phyloP scores from a whole-genome alignment of 2,113 vertebrate genomes.

The Ageneiosus marmoratus region DNA sequence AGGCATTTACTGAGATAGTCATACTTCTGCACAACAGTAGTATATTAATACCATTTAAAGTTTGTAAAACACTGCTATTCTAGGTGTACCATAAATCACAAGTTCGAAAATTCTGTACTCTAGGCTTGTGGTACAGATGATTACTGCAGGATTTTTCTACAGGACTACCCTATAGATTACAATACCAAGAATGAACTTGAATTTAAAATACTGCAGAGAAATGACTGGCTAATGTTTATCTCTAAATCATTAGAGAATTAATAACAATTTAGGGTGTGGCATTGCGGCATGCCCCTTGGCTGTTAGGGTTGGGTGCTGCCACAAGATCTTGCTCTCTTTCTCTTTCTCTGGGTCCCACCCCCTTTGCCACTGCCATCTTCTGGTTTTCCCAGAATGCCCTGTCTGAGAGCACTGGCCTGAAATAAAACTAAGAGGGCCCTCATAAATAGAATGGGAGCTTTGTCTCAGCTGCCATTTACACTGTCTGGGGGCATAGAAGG shows the following conservation, averaged over 20 bases:
- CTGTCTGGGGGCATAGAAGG: conserved; percentile 68
- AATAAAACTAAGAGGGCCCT: conserved; percentile 71
- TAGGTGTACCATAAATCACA: neutral
- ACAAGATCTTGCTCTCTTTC: conserved; percentile 34
- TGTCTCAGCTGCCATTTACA: conserved; percentile 73
- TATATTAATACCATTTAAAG: neutral
- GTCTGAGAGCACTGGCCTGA: conserved; percentile 72
- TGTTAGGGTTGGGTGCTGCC: conserved; percentile 54
- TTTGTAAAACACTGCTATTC: neutral
- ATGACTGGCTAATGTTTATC: neutral
- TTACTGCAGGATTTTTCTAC: neutral
- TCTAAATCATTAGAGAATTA: conserved; percentile 27
- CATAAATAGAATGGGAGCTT: conserved; percentile 69
- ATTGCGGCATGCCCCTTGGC: conserved; percentile 47
- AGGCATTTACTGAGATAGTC: too few relatives aligned
- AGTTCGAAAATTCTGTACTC: neutral
- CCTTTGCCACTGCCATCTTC: conserved; percentile 58
- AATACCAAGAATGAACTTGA: neutral
- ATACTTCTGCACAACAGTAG: too few relatives aligned
- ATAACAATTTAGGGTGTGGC: conserved; percentile 50
- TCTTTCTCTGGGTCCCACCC: conserved; percentile 56
- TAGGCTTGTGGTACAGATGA: neutral
- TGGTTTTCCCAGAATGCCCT: conserved; percentile 64
- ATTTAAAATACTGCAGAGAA: neutral
- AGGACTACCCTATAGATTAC: neutral